Percentiles rank a stretch among this genome's conserved stretches.
phyloP scores from a whole-genome alignment of 1,140 invertebrate species.

The Neuroterus valhalla region DNA sequence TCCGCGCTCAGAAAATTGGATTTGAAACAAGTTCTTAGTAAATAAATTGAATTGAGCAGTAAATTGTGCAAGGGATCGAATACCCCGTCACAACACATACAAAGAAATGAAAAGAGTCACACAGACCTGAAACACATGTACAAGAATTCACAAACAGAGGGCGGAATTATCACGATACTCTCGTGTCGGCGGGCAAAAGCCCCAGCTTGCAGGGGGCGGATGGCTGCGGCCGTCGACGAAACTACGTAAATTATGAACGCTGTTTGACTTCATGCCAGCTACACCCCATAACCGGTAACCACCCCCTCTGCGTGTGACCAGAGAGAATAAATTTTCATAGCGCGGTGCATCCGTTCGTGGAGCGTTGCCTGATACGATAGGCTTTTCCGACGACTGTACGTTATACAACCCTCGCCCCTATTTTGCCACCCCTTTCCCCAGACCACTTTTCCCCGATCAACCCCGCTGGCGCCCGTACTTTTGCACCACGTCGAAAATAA shows the following conservation, averaged over 20 bases:
- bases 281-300: conserved; percentile 59
- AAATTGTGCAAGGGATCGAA: too few species aligned
- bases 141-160: conserved; percentile 33
- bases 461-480: too few species aligned
- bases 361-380: conserved; percentile 45
- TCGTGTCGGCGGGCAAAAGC: conserved; percentile 2
- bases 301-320: conserved; percentile 41
- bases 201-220: conserved; percentile 5
- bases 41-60: too few species aligned
- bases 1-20: too few species aligned
- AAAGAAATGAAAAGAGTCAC: not conserved
- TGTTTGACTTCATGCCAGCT: conserved; percentile 70
- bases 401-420: conserved; percentile 39
- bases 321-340: conserved; percentile 63
- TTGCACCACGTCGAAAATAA: too few species aligned
- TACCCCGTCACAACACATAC: too few species aligned
- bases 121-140: conserved; percentile 32
- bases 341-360: conserved; percentile 39
- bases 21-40: too few species aligned
- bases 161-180: conserved; percentile 62
- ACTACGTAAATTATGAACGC: conserved; percentile 70
- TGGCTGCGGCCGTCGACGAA: conserved; percentile 58
- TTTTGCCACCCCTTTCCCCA: too few species aligned
- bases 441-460: too few species aligned
- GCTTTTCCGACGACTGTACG: conserved; percentile 49